Evolutionary conservation across 2,797 vertebrate species (phyloP).

Genomic region (Rhadinocentrus ornatus): DNA sequence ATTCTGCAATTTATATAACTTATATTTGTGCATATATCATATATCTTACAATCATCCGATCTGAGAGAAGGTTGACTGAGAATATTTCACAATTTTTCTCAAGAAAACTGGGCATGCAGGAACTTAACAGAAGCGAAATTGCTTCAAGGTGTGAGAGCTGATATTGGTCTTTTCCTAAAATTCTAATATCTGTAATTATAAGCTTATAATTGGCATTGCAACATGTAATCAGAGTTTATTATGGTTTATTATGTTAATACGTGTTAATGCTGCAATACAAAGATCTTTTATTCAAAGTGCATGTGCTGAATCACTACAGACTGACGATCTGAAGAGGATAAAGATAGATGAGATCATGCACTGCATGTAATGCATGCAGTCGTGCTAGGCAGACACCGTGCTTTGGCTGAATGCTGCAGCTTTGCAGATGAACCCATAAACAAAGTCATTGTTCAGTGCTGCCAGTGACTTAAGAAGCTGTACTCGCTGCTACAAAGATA

Average conservation of each 20-base stretch:
- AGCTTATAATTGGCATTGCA: neutral
- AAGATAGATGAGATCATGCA: conserved; percentile 20
- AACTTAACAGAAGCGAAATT: neutral
- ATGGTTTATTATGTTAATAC: neutral
- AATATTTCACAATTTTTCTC: conserved; percentile 10
- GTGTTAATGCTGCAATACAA: neutral
- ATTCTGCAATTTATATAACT: neutral
- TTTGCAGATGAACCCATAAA: conserved; percentile 45
- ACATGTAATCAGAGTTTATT: neutral
- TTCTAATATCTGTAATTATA: neutral
- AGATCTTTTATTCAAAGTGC: neutral
- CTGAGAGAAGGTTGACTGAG: neutral
- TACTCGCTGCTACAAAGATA: conserved; percentile 2
- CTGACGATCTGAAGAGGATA: neutral
- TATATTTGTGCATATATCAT: neutral
- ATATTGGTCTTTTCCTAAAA: neutral
- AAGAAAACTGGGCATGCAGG: neutral
- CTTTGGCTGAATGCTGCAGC: conserved; percentile 50
- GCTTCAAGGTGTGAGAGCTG: neutral
- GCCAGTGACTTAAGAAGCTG: conserved; percentile 30
- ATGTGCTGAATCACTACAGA: conserved; percentile 1
- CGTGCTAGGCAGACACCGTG: conserved; percentile 68
- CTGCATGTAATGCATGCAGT: conserved; percentile 30
- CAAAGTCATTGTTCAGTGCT: conserved; percentile 55
- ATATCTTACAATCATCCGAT: no score